Base-by-base conservation (phyloP, 2,888 invertebrate genomes). In the Zootermopsis nevadensis region DNA sequence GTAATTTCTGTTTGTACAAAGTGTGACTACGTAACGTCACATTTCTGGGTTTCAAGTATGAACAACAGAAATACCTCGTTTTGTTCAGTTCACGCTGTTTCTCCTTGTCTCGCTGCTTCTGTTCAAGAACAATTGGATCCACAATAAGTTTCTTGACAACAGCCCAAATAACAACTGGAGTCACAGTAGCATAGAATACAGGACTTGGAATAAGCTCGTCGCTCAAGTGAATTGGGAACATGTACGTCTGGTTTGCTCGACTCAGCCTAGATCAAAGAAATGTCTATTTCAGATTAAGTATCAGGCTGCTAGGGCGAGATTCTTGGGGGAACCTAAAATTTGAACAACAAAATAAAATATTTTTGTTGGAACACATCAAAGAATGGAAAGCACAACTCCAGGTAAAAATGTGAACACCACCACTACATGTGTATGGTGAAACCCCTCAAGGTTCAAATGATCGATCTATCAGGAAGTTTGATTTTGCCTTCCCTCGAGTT, bases 121-220 rank as follows among this genome's bases (percentile, higher is more conserved):
- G 94, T 85, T 96, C 95, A 82, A 93, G 92, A 1, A 95, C 91
- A 87, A 97, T 94, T 0, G 97, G 97, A 86, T 97, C 97, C 27
- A 99, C 93, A 24, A 98, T 91, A 0, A 97, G 91, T 87, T 95
- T 96, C 89, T 97, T 98, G 0, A 98, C 91, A 0, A 96, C 90
- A 81, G 95, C 91, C 93, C 96, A 97, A 1, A 94, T 93, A 55
- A 97, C 91, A 24, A 98, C 86, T 0, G 99, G 98, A n/a, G 96
- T 93, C 0, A 97, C 91, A 0, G 98, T 97, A 22, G 98, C 98
- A 89, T 99, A 99, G 89, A 99, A 96, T 67, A 99, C 92, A 0
- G 98, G 97, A 31, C 96, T 95, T 0, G 98, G 97, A 87, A 97
- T 91, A 31, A 98, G 92, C 88, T 97, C 97, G 87, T 98, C 98